Base-by-base conservation (phyloP, 2,113 vertebrate genomes). In the Heterochromis multidens region DNA sequence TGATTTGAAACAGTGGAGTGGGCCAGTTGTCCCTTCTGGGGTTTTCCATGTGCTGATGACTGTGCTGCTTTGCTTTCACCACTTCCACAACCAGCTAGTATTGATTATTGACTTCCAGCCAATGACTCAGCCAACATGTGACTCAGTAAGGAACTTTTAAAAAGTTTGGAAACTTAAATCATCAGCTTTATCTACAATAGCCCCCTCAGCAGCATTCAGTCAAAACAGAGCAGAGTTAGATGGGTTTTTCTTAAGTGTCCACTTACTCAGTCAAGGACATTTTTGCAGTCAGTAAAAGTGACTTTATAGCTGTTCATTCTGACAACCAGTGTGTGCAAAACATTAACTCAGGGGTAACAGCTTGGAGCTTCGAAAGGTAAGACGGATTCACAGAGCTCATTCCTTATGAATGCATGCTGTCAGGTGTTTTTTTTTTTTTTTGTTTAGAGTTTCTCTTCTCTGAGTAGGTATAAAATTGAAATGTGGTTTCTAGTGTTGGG, bases 401-500 rank as follows among this genome's bases (percentile, higher is more conserved):
- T 33, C 67, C n/a, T 80, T 19, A 13, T 29, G 67, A 67, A 63
- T 83, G 25, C 11, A 23, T 3, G 27, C 29, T 7, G 8, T 85
- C 87, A 86, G 87, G 82, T 87, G 67, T 84, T 35, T 43, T 3
- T 33, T 37, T 37, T 37, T 37, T 10, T 40, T 11, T 37, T 37
- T 65, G n/a, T 65, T 14, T 43, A 23, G 19, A 49, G 70, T 93
- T 94, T 92, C 86, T 87, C 79, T 93, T 94, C 76, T 25, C 58
- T 14, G 1, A 40, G 43, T 40, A 52, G 58, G 60, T 29, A 72
- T 54, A 72, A 85, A 79, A 78, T 11, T 57, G 17, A 77, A 21
- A 35, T 49, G 65, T 62, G 40, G 59, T 88, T 82, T 87, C 25
- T 57, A 81, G 31, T 33, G 77, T 65, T 76, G 70, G 54, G 46